Evolutionary conservation across 2,797 vertebrate species (phyloP).

Genomic region (Salarias fasciatus): DNA sequence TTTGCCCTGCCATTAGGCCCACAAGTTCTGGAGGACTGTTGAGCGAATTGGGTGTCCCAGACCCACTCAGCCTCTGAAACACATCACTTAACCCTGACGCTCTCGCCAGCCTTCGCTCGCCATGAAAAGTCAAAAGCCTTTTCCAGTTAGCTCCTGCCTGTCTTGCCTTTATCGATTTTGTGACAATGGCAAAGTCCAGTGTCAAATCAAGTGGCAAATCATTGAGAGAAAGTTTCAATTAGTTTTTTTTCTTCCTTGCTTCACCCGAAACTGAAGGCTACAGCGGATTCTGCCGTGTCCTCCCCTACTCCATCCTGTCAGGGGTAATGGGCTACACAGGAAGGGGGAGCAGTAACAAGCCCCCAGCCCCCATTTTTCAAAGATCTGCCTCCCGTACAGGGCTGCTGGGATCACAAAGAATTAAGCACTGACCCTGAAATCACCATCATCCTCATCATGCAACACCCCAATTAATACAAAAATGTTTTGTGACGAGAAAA

Average conservation of each 20-base stretch:
- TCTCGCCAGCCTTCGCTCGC: constrained; percentile 62
- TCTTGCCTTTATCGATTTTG: constrained; percentile 89
- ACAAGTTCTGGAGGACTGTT: constrained; percentile 47
- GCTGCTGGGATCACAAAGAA: no score
- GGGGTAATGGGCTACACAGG: constrained; percentile 48
- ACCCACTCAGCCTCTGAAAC: constrained; percentile 82
- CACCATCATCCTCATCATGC: no score
- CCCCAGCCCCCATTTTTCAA: no score
- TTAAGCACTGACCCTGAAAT: no score
- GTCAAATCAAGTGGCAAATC: constrained; percentile 81
- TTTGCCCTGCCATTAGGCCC: constrained; percentile 64
- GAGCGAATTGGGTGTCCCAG: constrained; percentile 82
- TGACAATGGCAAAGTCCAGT: constrained; percentile 90
- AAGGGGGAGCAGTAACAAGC: constrained; percentile 8
- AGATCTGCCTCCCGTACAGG: no score
- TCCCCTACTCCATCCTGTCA: constrained; percentile 42
- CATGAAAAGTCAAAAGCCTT: constrained; percentile 80
- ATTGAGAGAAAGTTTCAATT: constrained; percentile 89
- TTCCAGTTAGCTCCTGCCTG: constrained; percentile 76
- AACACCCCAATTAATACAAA: no score
- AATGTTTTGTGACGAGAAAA: no score
- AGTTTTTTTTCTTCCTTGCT: constrained; percentile 67
- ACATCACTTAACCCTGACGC: constrained; percentile 90
- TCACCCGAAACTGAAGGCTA: constrained; percentile 73
- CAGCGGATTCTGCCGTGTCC: constrained; percentile 55